A percentile compares a stretch with the other conserved stretches of the same genome.
Conservation (phyloP, 1,140 invertebrate genomes). For the Episyrphus balteatus region DNA sequence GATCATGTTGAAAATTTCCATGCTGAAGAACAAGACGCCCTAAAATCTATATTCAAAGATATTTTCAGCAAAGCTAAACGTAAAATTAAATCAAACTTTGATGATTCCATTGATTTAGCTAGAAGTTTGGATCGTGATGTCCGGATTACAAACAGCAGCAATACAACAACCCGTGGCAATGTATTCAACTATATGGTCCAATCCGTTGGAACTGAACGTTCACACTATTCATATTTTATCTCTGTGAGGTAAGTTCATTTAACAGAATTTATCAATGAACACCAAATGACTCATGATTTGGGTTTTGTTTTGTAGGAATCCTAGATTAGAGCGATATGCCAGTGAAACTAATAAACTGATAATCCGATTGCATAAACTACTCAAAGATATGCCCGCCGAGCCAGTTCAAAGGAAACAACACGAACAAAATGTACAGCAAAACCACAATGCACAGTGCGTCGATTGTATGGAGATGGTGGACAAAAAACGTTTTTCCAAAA, state of each 20-base stretch:
- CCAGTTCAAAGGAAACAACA: constrained; percentile 72
- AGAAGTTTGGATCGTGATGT: constrained; percentile 40
- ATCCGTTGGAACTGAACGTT: constrained; percentile 51
- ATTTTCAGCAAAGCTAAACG: constrained; percentile 83
- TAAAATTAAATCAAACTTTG: constrained; percentile 65
- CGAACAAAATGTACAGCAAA: constrained; percentile 44
- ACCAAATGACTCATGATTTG: neutral
- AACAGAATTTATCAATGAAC: neutral
- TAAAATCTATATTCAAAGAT: constrained; percentile 77
- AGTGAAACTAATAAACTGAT: constrained; percentile 92
- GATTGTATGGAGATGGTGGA: too few species aligned
- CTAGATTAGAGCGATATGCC: constrained; percentile 73
- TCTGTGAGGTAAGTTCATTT: constrained; percentile 40
- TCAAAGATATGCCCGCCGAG: constrained; percentile 71
- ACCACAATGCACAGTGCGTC: too few species aligned
- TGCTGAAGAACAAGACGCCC: constrained; percentile 77
- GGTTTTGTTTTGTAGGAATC: constrained; percentile 39
- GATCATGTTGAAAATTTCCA: constrained; percentile 82
- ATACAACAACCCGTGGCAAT: constrained; percentile 19
- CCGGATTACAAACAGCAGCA: constrained; percentile 9
- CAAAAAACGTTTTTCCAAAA: too few species aligned
- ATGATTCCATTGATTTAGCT: constrained; percentile 48
- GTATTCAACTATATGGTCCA: constrained; percentile 49
- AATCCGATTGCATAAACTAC: constrained; percentile 84
- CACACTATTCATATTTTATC: constrained; percentile 70